phyloP scores from a whole-genome alignment of 2,113 vertebrate species.

The Amazona guildingii region DNA sequence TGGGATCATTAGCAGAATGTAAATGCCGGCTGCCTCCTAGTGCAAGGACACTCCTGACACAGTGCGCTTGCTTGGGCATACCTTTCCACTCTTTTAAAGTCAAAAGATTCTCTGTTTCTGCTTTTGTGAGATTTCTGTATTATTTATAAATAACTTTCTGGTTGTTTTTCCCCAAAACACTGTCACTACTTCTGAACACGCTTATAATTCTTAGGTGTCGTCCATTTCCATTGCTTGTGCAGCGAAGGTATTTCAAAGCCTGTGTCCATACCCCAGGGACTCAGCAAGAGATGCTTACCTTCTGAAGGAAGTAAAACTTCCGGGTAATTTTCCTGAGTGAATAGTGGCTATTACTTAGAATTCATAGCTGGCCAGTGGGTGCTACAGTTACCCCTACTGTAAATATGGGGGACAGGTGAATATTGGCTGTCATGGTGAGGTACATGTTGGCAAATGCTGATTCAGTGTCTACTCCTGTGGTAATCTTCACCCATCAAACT shows the following conservation, averaged over 20 bases:
- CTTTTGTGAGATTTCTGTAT: neutral
- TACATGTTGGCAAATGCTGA: slow-evolving; percentile 1
- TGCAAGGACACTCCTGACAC: slow-evolving; percentile 37
- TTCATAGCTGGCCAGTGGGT: neutral
- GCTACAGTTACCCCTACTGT: neutral
- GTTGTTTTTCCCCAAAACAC: neutral
- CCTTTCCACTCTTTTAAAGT: neutral
- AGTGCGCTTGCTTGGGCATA: neutral
- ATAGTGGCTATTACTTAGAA: neutral
- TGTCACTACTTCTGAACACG: neutral
- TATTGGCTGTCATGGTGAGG: neutral
- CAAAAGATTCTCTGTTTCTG: neutral
- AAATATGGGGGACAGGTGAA: neutral
- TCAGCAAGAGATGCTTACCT: neutral
- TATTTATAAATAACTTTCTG: slow-evolving; percentile 34
- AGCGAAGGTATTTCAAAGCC: neutral
- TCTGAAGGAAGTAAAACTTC: slow-evolving; percentile 1
- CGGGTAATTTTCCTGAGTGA: neutral
- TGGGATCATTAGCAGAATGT: slow-evolving; percentile 65
- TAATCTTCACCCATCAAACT: slow-evolving; percentile 19
- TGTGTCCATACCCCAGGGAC: neutral
- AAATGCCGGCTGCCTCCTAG: neutral
- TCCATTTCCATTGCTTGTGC: neutral
- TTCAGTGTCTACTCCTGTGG: neutral
- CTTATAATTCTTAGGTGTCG: neutral